Evolutionary conservation across 2,797 vertebrate genomes (phyloP), one percentile per base, ranked within the genome.

Genomic region (Darevskia mixta): DNA sequence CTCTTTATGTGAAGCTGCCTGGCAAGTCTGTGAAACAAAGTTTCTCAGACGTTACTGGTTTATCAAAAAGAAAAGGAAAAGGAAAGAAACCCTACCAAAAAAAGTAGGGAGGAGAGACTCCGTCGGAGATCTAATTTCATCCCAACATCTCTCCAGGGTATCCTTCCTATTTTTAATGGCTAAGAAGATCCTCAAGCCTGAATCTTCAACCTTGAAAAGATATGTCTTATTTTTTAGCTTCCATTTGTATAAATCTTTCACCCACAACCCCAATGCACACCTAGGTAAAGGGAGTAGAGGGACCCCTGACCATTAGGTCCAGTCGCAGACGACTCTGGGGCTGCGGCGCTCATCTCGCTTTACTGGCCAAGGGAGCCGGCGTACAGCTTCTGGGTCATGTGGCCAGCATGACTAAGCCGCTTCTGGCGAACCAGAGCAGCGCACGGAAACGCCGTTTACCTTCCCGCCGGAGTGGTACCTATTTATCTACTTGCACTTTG

Each of bases 41-140:
- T 64, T 80, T 80, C 67, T 17, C 41, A 23, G 64, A 75, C 43
- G 9, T 58, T 43, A 73, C 23, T 25, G 61, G 76, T 89, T 75
- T 38, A 67, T 85, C 80, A 55, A 77, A 71, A 79, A 20, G 15
- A 7, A 43, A 43, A 43, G 41, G 41, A 7, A 41, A 43, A 55
- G 49, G 49, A 55, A 55, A 55, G 49, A 15, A 49, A 13, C 49
- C 45, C 45, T 18, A 35, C 75, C 5, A 49, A 61, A 88, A 88
- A 2, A 11, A 3, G 8, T 0, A 2, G 5, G 29, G 7, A 38
- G 5, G 29, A 18, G 15, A 17, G 79, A 67, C 17, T 43, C 32
- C n/a, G 73, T 88, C 67, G 11, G 18, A 79, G 35, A 77, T 69
- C 75, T 66, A 29, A 71, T 86, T 86, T 79, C 77, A 86, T 79